Conservation (phyloP, 1,140 invertebrate genomes). For the Trissolcus basalis region DNA sequence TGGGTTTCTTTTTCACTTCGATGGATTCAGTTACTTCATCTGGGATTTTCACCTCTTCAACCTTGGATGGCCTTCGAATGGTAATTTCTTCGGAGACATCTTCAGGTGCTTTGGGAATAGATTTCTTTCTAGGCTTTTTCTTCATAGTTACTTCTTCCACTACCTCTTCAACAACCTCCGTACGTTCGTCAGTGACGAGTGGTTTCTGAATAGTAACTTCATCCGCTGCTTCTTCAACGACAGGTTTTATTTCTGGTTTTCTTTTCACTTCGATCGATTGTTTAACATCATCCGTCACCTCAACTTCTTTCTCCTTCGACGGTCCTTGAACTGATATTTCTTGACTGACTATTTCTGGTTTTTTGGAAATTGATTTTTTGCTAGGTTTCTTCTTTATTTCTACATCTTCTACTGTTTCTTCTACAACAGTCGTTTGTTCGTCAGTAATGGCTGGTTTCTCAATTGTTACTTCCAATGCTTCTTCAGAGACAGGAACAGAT, state of each 20-base stretch:
- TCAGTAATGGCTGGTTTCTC: background rate
- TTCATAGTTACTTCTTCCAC: slow-evolving; percentile 54
- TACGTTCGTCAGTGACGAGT: slow-evolving; percentile 63
- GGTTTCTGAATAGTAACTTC: slow-evolving; percentile 68
- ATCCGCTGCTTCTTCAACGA: slow-evolving; percentile 56
- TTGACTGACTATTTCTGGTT: slow-evolving; percentile 70
- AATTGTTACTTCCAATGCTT: slow-evolving; percentile 54
- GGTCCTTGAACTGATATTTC: slow-evolving; percentile 72
- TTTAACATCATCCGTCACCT: slow-evolving; percentile 24
- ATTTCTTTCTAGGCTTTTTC: slow-evolving; percentile 63
- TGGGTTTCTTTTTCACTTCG: slow-evolving; percentile 61
- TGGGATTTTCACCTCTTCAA: slow-evolving; percentile 31
- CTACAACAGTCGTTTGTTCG: no score
- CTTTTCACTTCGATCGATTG: slow-evolving; percentile 64
- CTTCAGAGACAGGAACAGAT: slow-evolving; percentile 67
- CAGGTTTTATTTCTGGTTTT: slow-evolving; percentile 57
- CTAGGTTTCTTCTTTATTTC: slow-evolving; percentile 60
- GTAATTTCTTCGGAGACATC: slow-evolving; percentile 73
- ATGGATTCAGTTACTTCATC: slow-evolving; percentile 60
- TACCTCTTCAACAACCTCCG: slow-evolving; percentile 50
- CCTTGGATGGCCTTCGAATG: slow-evolving; percentile 62
- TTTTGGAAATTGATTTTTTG: slow-evolving; percentile 64
- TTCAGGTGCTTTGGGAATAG: slow-evolving; percentile 64
- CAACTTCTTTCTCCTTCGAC: slow-evolving; percentile 49
- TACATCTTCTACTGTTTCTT: background rate